Conservation (phyloP, 2,888 invertebrate species). For the Tenthredo livida region DNA sequence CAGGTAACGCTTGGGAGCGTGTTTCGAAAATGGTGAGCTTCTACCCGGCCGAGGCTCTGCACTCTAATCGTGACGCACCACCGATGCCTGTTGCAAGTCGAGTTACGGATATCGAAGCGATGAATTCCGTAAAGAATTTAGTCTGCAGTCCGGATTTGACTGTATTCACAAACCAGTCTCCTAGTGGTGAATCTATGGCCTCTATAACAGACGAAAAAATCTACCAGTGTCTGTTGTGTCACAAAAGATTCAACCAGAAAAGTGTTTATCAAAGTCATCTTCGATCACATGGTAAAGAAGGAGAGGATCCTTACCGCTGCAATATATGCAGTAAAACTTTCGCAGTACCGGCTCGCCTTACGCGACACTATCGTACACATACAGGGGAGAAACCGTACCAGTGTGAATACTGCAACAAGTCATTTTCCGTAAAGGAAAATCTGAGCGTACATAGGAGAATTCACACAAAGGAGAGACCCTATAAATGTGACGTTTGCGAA, state of each 20-base stretch:
- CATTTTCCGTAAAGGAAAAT: slow-evolving; percentile 96
- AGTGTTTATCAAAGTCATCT: slow-evolving; percentile 87
- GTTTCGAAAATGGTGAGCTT: slow-evolving; percentile 67
- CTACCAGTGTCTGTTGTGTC: slow-evolving; percentile 86
- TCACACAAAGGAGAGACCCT: slow-evolving; percentile 95
- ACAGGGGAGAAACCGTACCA: slow-evolving; percentile 95
- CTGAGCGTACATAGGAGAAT: slow-evolving; percentile 92
- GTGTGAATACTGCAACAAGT: slow-evolving; percentile 95
- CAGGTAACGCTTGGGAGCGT: slow-evolving; percentile 56
- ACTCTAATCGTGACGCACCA: slow-evolving; percentile 58
- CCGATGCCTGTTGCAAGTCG: slow-evolving; percentile 60
- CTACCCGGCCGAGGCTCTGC: slow-evolving; percentile 62
- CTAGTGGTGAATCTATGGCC: slow-evolving; percentile 51
- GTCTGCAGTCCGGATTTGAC: slow-evolving; percentile 83
- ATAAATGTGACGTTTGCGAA: slow-evolving; percentile 93
- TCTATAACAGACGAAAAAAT: slow-evolving; percentile 71
- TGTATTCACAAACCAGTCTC: slow-evolving; percentile 73
- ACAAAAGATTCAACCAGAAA: slow-evolving; percentile 87
- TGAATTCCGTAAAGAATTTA: slow-evolving; percentile 79
- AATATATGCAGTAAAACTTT: slow-evolving; percentile 95
- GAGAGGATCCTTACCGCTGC: slow-evolving; percentile 90
- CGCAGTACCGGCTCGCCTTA: slow-evolving; percentile 92
- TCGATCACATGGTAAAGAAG: slow-evolving; percentile 83
- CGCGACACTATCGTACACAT: slow-evolving; percentile 93
- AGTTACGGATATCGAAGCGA: slow-evolving; percentile 56